Percentiles rank a stretch among this genome's conserved stretches.
Evolutionary conservation across 2,113 vertebrate genomes (phyloP).

Genomic region (Stictonetta naevosa): DNA sequence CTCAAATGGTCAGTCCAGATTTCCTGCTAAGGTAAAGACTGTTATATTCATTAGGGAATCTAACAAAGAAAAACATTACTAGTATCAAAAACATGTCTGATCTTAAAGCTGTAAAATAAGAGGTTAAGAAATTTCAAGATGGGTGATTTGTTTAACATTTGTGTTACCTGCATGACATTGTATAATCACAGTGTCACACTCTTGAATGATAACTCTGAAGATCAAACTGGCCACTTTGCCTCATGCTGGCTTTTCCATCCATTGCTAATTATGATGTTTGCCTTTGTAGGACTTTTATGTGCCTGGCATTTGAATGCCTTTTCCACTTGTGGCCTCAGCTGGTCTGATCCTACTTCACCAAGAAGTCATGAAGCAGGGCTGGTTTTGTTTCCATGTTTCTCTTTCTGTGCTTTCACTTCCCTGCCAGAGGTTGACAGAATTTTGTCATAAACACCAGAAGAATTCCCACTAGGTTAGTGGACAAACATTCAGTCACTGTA

Average conservation of each 20-base stretch:
- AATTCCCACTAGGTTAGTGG: conserved; percentile 15
- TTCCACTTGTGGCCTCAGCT: conserved; percentile 74
- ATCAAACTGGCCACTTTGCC: conserved; percentile 59
- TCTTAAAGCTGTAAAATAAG: conserved; percentile 32
- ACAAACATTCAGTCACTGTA: background rate
- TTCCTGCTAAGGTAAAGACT: conserved; percentile 79
- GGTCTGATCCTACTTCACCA: conserved; percentile 57
- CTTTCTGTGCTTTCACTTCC: conserved; percentile 15
- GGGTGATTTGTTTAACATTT: conserved; percentile 72
- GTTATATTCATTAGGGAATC: conserved; percentile 80
- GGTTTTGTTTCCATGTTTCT: background rate
- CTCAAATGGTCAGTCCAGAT: conserved; percentile 78
- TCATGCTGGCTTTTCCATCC: conserved; percentile 72
- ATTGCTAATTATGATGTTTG: conserved; percentile 76
- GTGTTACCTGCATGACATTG: conserved; percentile 54
- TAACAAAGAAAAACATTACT: conserved; percentile 70
- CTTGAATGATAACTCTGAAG: conserved; percentile 46
- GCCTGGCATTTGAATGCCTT: conserved; percentile 70
- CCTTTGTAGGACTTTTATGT: conserved; percentile 68
- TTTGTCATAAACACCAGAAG: background rate
- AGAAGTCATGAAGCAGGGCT: background rate
- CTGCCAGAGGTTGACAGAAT: conserved; percentile 18
- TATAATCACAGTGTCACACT: conserved; percentile 65
- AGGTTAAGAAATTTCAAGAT: conserved; percentile 58
- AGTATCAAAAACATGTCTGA: conserved; percentile 21